Conservation (phyloP, 2,888 invertebrate genomes). For the Patella ulyssiponensis region DNA sequence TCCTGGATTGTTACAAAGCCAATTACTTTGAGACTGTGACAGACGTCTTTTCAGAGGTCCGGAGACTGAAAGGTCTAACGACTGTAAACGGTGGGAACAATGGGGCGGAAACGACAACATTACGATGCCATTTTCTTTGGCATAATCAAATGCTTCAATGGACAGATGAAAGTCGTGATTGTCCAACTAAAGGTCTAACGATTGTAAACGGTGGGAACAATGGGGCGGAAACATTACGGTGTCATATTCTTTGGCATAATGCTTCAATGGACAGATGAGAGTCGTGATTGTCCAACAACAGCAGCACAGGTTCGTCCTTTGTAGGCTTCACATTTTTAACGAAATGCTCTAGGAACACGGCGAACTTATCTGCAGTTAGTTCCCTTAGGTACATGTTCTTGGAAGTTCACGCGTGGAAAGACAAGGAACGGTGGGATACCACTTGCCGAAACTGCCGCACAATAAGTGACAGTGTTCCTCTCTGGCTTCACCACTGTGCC, state of each 20-base stretch:
- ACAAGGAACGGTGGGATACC: too few relatives aligned
- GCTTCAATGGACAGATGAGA: slow-evolving; percentile 54
- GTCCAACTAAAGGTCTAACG: too few relatives aligned
- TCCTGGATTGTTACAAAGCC: slow-evolving; percentile 65
- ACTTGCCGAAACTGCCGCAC: too few relatives aligned
- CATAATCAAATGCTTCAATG: slow-evolving; percentile 53
- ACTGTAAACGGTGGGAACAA: slow-evolving; percentile 71
- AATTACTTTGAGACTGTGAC: slow-evolving; percentile 55
- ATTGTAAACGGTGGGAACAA: too few relatives aligned
- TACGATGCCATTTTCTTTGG: slow-evolving; percentile 67
- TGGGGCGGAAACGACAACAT: slow-evolving; percentile 71
- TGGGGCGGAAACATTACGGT: too few relatives aligned
- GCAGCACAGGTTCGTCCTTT: slow-evolving; percentile 51
- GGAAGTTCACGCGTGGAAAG: too few relatives aligned
- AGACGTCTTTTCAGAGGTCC: slow-evolving; percentile 68
- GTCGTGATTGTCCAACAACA: slow-evolving; percentile 61
- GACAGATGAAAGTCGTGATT: too few relatives aligned
- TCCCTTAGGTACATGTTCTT: too few relatives aligned
- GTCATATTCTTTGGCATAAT: too few relatives aligned
- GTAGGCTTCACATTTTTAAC: slow-evolving; percentile 50
- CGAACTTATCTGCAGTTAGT: too few relatives aligned
- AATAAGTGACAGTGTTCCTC: too few relatives aligned
- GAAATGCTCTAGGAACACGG: slow-evolving; percentile 61
- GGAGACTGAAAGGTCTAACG: slow-evolving; percentile 69
- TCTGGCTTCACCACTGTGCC: too few relatives aligned